Percentiles rank a stretch among this genome's conserved stretches.
Conservation (phyloP, 2,797 vertebrate genomes). For the Cyprinella venusta region DNA sequence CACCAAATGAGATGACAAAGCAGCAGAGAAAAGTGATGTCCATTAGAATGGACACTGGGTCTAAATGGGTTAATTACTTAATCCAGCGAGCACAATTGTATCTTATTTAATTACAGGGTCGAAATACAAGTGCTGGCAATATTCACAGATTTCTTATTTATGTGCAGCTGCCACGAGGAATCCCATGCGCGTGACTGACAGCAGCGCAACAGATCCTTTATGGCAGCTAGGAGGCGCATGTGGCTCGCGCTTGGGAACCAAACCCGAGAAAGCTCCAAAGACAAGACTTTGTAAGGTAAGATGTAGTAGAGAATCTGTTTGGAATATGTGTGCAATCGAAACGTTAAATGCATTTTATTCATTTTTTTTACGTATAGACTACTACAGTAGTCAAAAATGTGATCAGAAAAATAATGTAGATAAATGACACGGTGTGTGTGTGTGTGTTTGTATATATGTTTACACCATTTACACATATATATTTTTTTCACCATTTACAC, state of each 20-base stretch:
- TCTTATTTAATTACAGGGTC: slow-evolving; percentile 4
- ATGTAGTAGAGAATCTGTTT: background rate
- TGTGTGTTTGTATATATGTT: no score
- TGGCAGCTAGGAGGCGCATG: slow-evolving; percentile 74
- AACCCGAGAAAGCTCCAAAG: slow-evolving; percentile 12
- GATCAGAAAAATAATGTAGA: background rate
- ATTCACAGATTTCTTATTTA: slow-evolving; percentile 17
- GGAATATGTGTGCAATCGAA: background rate
- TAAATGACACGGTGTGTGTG: background rate
- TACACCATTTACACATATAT: background rate
- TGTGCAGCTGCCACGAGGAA: slow-evolving; percentile 6
- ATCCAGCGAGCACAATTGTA: background rate
- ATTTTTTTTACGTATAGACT: no score
- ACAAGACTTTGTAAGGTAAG: background rate
- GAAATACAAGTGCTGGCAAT: background rate
- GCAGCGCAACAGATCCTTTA: slow-evolving; percentile 31
- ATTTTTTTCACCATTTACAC: background rate
- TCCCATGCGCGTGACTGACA: slow-evolving; percentile 31
- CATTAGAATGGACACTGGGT: slow-evolving; percentile 5
- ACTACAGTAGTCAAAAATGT: background rate
- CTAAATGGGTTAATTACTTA: slow-evolving; percentile 12
- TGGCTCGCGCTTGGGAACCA: slow-evolving; percentile 55
- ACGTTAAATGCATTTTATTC: background rate
- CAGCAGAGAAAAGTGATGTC: background rate
- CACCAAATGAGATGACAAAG: background rate